Evolutionary conservation across 2,113 vertebrate genomes (phyloP), one percentile per base, ranked within the genome.

Genomic region (Leiothrix lutea): DNA sequence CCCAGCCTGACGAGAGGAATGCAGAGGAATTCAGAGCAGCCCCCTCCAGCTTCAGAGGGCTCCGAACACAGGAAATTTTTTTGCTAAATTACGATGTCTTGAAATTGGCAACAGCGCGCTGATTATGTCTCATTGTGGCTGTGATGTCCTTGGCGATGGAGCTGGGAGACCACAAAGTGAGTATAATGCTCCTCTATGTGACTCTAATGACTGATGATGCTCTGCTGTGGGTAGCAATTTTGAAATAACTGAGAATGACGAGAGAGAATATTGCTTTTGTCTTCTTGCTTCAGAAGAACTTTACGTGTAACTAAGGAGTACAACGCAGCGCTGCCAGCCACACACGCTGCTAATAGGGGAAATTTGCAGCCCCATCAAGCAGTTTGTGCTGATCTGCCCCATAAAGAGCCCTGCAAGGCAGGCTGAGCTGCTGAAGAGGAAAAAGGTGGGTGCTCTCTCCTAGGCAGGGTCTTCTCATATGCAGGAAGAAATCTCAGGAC

Each of bases 191-290:
- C 54, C 87, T 51, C 77, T 90, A 82, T 92, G 88, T 93, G 95
- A 96, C 95, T 97, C 93, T 95, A 97, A 97, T 95, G 91, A 94
- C 92, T 93, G 95, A 96, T 93, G 92, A 92, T 77, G 86, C 86
- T 93, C 66, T 95, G 77, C 80, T 94, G 81, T 66, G 87, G 86
- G 88, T 40, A 91, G 87, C 91, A 94, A 95, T 95, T 96, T 94
- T 93, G 88, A 89, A 95, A 95, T 80, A 96, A 95, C 88, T 2
- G 28, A 88, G 92, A 86, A 96, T 60, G 78, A 83, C 77, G 86
- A 92, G 85, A 86, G 67, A 67, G 89, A 89, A 79, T 88, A 96
- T 91, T 71, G 81, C 26, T 70, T 62, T 91, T 86, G 77, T 96
- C 58, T 94, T 95, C 87, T 78, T 54, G 61, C 67, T 95, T 91